These are phyloP conservation scores for Phylloscopus whistleri DNA, from an alignment of 2,113 vertebrate genomes.

Conservation along the genomic window DNA sequence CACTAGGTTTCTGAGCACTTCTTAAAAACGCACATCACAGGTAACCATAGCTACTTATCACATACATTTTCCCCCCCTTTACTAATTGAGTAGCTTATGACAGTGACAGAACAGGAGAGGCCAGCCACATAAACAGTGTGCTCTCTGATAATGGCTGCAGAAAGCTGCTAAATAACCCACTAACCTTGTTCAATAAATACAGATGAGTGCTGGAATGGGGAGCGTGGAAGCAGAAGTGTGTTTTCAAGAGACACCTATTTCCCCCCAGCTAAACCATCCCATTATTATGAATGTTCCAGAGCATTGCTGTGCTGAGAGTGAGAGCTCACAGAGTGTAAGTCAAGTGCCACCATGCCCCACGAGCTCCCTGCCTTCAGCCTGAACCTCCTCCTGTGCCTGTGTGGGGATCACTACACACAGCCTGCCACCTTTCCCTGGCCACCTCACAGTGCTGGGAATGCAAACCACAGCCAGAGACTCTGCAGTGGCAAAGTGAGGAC, in stretches of 20 bases:
- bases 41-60: conserved; percentile 63
- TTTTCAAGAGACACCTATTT: background rate
- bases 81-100: conserved; percentile 51
- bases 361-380: background rate
- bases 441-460: background rate
- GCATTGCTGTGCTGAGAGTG: background rate
- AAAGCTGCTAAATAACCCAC: conserved; percentile 29
- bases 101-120: conserved; percentile 8
- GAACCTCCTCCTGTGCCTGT: background rate
- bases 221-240: background rate
- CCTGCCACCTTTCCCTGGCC: background rate
- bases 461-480: background rate
- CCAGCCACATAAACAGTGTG: background rate
- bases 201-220: background rate
- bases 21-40: conserved; percentile 10
- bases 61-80: background rate
- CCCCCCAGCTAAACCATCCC: background rate
- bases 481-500: background rate
- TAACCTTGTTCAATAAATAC: conserved; percentile 28
- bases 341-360: background rate
- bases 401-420: background rate
- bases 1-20: conserved; percentile 34
- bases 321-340: background rate
- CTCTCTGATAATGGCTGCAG: background rate
- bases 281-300: background rate